These are phyloP conservation scores for Buphagus erythrorhynchus DNA, from an alignment of 2,797 vertebrate genomes.

Conservation along the genomic window DNA sequence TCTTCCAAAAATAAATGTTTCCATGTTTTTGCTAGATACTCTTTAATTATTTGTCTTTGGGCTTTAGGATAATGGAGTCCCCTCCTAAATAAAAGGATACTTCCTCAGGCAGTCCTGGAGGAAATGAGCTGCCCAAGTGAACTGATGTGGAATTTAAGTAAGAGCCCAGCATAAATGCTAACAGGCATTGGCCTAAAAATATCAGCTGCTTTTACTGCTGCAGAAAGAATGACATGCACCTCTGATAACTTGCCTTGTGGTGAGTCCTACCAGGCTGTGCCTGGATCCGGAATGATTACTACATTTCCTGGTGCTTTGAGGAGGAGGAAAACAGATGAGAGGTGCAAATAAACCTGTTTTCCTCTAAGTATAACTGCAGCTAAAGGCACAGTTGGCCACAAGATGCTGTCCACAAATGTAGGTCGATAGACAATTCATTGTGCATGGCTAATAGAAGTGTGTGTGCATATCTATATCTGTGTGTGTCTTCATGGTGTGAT, in stretches of 20 bases:
- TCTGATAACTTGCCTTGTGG: background rate
- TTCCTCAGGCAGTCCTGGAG: background rate
- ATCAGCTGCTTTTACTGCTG: background rate
- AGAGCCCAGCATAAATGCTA: background rate
- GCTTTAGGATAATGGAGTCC: background rate
- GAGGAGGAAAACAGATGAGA: background rate
- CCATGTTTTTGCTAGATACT: background rate
- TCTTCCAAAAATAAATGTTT: background rate
- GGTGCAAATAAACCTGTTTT: background rate
- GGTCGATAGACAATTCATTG: rapidly evolving
- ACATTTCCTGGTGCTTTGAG: background rate
- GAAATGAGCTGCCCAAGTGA: background rate
- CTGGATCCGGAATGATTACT: background rate
- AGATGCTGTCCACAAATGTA: rapidly evolving
- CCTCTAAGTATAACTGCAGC: background rate
- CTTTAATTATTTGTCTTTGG: background rate
- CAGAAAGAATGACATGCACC: background rate
- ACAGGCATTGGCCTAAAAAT: background rate
- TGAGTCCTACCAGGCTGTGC: background rate
- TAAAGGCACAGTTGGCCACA: background rate
- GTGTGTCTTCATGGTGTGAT: rapidly evolving
- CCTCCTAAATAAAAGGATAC: background rate
- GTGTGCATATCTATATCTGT: rapidly evolving
- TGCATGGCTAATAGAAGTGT: background rate
- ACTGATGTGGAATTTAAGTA: background rate